Evolutionary conservation across 1,140 invertebrate genomes (phyloP).

Genomic region (Drosophila watanabei): DNA sequence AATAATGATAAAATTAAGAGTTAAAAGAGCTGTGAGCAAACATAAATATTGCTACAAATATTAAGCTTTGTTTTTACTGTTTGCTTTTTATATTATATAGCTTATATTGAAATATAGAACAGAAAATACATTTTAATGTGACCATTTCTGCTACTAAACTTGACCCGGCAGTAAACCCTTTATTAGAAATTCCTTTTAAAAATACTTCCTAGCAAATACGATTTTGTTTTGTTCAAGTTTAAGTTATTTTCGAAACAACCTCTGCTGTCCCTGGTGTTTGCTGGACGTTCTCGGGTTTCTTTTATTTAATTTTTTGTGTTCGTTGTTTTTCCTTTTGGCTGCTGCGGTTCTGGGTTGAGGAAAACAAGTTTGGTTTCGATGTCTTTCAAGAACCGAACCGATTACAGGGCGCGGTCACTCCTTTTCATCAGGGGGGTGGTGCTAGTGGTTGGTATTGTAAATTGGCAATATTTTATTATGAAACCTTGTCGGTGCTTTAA

Average conservation of each 20-base stretch:
- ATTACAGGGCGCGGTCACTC: constrained; percentile 31
- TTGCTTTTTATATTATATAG: too few species aligned
- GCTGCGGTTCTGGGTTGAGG: constrained; percentile 42
- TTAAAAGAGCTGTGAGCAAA: not conserved
- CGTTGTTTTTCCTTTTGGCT: constrained; percentile 14
- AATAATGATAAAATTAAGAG: not conserved
- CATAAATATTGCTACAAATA: too few species aligned
- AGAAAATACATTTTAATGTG: too few species aligned
- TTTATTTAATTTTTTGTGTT: constrained; percentile 13
- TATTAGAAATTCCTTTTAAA: too few species aligned
- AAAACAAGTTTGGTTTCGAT: constrained; percentile 51
- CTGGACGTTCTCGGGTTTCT: constrained; percentile 36
- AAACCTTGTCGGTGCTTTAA: constrained; percentile 61
- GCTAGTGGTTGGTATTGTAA: constrained; percentile 48
- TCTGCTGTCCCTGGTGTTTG: not conserved
- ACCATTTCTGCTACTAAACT: too few species aligned
- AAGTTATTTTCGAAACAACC: constrained; percentile 1
- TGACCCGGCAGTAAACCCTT: too few species aligned
- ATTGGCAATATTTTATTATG: constrained; percentile 78
- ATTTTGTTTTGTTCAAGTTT: too few species aligned
- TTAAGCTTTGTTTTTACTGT: too few species aligned
- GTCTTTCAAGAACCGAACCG: constrained; percentile 47
- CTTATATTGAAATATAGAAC: too few species aligned
- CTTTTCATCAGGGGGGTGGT: not conserved
- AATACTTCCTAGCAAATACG: too few species aligned